Conservation (phyloP, 2,888 invertebrate species). For the Perithous albicinctus region DNA sequence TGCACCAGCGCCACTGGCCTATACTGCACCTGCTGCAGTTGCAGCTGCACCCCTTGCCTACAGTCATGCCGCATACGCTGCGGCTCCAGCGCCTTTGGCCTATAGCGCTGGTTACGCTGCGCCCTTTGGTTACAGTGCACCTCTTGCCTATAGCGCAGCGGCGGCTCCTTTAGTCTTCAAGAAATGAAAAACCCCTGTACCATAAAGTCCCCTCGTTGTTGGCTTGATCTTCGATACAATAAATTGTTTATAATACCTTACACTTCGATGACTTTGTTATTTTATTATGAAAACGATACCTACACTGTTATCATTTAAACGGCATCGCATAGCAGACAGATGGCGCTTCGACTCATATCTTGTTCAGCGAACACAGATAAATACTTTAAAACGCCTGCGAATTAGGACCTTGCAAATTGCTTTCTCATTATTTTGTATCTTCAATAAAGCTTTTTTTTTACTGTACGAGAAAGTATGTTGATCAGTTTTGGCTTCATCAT, state of each 20-base stretch:
- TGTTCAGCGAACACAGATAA: too few species aligned
- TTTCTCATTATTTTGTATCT: too few species aligned
- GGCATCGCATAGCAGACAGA: too few species aligned
- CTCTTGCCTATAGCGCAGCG: slow-evolving; percentile 76
- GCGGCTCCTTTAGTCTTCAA: slow-evolving; percentile 70
- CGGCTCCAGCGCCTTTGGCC: slow-evolving; percentile 73
- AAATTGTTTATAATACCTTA: slow-evolving; percentile 55
- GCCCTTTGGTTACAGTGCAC: slow-evolving; percentile 72
- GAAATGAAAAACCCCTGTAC: slow-evolving; percentile 61
- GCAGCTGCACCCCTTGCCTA: slow-evolving; percentile 72
- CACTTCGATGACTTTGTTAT: neutral
- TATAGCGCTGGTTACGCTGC: slow-evolving; percentile 80
- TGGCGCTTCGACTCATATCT: too few species aligned
- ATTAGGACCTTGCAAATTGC: too few species aligned
- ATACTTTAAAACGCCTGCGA: too few species aligned
- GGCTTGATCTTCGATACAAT: slow-evolving; percentile 60
- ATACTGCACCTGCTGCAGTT: slow-evolving; percentile 77
- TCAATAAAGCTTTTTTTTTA: too few species aligned
- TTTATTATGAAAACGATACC: neutral
- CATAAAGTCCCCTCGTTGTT: slow-evolving; percentile 29
- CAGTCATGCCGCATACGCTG: slow-evolving; percentile 73
- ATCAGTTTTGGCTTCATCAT: too few species aligned
- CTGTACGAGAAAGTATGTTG: too few species aligned
- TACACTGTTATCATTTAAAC: too few species aligned
- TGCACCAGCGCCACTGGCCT: slow-evolving; percentile 75